Base-by-base conservation (phyloP, 1,140 invertebrate genomes). In the Orchestia grillus region DNA sequence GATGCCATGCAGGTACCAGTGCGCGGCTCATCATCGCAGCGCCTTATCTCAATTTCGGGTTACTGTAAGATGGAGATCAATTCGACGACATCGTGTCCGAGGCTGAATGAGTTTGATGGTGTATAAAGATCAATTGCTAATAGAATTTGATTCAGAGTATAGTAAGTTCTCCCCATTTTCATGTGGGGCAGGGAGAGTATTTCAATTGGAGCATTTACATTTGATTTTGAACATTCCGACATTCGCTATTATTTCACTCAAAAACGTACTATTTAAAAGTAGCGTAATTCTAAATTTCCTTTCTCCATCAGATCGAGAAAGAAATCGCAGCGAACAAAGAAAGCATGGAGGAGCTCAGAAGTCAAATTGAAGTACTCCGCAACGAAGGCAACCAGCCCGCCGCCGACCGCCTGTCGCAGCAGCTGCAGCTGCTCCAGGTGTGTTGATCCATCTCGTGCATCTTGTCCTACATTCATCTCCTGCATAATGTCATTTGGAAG, bases 381-480 rank as follows among this genome's bases (percentile, higher is more conserved):
- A 44, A 28, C 6, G 92, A 94, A 44, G 92, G 92, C 44, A 94
- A 94, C 44, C 92, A 94, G 36, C 92, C 44, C 8, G 92, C 92
- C 11, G 92, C 92, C 44, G 92, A 94, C 44, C 43, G 92, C 43
- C 44, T 94, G 11, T 45, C 92, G 44, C 92, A 94, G 92, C 92
- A 94, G 92, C 92, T 94, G 36, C 92, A 47, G 44, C 44, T 94
- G 16, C 92, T 94, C 44, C 41, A 94, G 92, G 92, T 94, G 43
- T 1, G 92, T 94, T 47, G 11, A 3, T 77, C 28, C 28, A 19
- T 36, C 28, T 36, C 28, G 62, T 77, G 1, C 62, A 77, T 36
- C 62, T 15, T 77, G 1, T 19, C 28, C 36, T 15, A 53, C 6
- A 53, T 36, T 77, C 36, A 23, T 77, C 36, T 77, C 62, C 28